Percentiles rank a stretch among this genome's conserved stretches.
phyloP scores from a whole-genome alignment of 1,140 invertebrate genomes.

The Aradophagus sp. region DNA sequence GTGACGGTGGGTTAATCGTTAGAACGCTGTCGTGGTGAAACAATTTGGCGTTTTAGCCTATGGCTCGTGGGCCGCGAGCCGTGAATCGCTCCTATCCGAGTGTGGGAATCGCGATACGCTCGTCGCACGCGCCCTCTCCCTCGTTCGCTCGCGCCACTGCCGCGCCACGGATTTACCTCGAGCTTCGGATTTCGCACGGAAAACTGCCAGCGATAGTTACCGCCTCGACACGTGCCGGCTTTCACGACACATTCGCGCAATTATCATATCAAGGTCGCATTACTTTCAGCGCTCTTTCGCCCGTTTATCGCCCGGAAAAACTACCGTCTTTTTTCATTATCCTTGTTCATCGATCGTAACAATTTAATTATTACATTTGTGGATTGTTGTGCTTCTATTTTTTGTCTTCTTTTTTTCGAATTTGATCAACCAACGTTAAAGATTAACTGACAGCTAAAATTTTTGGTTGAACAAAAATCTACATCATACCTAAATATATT shows the following conservation, averaged over 20 bases:
- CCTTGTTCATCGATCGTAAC: no score
- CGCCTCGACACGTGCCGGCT: conserved; percentile 51
- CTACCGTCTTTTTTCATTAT: neutral
- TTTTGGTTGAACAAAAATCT: no score
- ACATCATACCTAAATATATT: no score
- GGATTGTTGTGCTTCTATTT: no score
- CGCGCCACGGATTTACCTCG: conserved; percentile 41
- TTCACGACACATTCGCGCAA: conserved; percentile 43
- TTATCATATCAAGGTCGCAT: conserved; percentile 46
- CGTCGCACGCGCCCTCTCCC: conserved; percentile 4
- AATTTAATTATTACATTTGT: no score
- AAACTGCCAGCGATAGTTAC: conserved; percentile 54
- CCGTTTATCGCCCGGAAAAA: conserved; percentile 14
- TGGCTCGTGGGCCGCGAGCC: conserved; percentile 43
- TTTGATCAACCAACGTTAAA: no score
- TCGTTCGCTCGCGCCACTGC: conserved; percentile 5
- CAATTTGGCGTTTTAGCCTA: conserved; percentile 66
- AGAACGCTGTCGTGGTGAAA: conserved; percentile 70
- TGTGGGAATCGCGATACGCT: conserved; percentile 25
- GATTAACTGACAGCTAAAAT: no score
- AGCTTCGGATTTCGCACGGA: conserved; percentile 53
- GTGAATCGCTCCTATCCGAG: conserved; percentile 42
- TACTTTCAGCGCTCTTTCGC: conserved; percentile 33
- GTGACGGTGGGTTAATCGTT: conserved; percentile 68
- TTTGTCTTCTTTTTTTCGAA: no score